phyloP scores from a whole-genome alignment of 2,797 vertebrate species.

The Calcarius lapponicus region DNA sequence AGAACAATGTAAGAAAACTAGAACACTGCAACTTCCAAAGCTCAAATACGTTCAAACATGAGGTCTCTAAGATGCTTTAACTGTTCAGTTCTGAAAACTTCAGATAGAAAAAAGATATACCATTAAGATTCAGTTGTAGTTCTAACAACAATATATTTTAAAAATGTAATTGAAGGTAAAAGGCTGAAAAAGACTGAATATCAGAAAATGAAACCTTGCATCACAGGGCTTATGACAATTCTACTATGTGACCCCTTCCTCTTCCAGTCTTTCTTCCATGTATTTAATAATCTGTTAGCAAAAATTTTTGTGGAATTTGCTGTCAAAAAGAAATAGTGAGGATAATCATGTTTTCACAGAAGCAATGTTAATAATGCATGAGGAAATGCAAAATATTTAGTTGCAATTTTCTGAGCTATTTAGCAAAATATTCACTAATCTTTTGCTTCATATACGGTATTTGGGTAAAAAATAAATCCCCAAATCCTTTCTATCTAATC shows the following conservation, averaged over 20 bases:
- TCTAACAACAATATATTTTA: background rate
- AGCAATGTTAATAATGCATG: constrained; percentile 25
- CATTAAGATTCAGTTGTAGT: background rate
- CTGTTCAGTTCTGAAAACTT: background rate
- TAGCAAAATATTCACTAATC: constrained; percentile 20
- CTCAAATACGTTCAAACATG: background rate
- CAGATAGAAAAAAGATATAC: background rate
- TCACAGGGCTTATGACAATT: background rate
- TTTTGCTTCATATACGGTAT: background rate
- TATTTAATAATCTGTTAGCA: constrained; percentile 13
- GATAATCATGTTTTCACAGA: constrained; percentile 37
- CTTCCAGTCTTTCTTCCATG: background rate
- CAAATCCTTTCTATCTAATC: background rate
- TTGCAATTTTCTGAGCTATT: constrained; percentile 37
- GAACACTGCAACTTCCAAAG: background rate
- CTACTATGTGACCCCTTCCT: background rate
- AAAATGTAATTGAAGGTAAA: background rate
- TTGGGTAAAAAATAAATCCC: background rate
- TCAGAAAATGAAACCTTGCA: background rate
- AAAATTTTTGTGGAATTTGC: constrained; percentile 8
- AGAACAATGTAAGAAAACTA: background rate
- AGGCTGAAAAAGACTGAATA: background rate
- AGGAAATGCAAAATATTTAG: constrained; percentile 53
- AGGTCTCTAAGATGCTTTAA: background rate
- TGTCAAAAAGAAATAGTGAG: constrained; percentile 43